phyloP scores from a whole-genome alignment of 64 coral and sea anemone genomes.

The Hydrozoanthus tunicans region DNA sequence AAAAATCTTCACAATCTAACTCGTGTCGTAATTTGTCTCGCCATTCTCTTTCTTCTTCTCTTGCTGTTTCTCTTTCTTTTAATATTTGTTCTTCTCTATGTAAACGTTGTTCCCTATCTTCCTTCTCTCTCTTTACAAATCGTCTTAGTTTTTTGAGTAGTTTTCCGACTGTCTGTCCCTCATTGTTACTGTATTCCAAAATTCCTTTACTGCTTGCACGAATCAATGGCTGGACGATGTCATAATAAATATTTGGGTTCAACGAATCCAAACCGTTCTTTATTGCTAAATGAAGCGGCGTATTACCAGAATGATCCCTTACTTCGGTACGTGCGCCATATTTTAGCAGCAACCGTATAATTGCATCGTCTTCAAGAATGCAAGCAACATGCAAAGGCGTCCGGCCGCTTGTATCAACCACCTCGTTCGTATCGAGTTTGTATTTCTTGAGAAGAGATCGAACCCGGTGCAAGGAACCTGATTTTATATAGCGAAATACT shows the following conservation, averaged over 20 bases:
- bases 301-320: conserved; percentile 72
- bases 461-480: conserved; percentile 72
- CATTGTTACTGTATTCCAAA: conserved; percentile 48
- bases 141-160: conserved; percentile 64
- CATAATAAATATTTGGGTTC: conserved; percentile 42
- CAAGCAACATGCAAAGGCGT: conserved; percentile 76
- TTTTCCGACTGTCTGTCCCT: conserved; percentile 61
- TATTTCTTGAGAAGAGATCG: conserved; percentile 77
- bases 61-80: conserved; percentile 17
- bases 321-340: conserved; percentile 65
- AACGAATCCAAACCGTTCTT: conserved; percentile 63
- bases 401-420: conserved; percentile 61
- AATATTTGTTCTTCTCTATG: conserved; percentile 46
- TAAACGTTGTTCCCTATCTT: conserved; percentile 28
- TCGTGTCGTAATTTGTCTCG: conserved; percentile 73
- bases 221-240: conserved; percentile 80
- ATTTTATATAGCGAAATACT: conserved; percentile 78
- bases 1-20: conserved; percentile 68
- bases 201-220: conserved; percentile 30
- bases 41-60: conserved; percentile 69
- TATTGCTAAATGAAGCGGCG: conserved; percentile 86
- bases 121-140: conserved; percentile 20
- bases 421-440: conserved; percentile 54
- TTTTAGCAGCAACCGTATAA: conserved; percentile 65
- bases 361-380: conserved; percentile 79